Percentiles rank a stretch among this genome's conserved stretches.
Conservation (phyloP, 2,113 vertebrate genomes). For the Morone saxatilis region DNA sequence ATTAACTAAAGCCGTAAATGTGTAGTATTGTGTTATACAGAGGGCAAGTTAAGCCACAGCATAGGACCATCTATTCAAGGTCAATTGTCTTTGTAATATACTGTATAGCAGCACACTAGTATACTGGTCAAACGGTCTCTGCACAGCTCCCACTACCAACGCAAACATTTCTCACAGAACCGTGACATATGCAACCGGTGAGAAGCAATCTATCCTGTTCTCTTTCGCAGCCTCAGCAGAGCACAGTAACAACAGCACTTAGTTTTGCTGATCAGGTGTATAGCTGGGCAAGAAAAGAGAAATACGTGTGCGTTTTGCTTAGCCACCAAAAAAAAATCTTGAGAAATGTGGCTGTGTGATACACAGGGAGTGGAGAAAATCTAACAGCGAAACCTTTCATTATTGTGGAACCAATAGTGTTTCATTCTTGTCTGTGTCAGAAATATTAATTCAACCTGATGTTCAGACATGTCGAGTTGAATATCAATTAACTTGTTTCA, state of each 20-base stretch:
- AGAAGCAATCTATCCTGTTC: constrained; percentile 4
- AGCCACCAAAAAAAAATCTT: not conserved
- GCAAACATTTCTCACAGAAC: constrained; percentile 26
- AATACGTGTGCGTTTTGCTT: not conserved
- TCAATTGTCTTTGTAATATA: not conserved
- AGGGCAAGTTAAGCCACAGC: not conserved
- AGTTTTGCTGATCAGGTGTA: constrained; percentile 36
- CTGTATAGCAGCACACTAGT: not conserved
- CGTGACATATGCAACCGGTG: not conserved
- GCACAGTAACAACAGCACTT: not conserved
- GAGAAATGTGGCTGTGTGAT: not conserved
- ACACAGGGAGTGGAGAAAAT: not conserved
- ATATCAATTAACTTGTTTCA: too few relatives aligned
- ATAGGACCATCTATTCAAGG: not conserved
- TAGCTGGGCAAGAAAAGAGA: not conserved
- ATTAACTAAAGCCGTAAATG: not conserved
- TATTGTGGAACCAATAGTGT: not conserved
- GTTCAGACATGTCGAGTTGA: too few relatives aligned
- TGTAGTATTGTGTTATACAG: not conserved
- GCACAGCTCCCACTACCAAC: not conserved
- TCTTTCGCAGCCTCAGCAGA: constrained; percentile 32
- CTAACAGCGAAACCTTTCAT: not conserved
- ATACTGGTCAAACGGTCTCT: not conserved
- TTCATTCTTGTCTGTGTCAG: not conserved
- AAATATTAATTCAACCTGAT: not conserved